Evolutionary conservation across 2,888 invertebrate genomes (phyloP), one percentile per base, ranked within the genome.

Genomic region (Drosophila nr. perissopoda): DNA sequence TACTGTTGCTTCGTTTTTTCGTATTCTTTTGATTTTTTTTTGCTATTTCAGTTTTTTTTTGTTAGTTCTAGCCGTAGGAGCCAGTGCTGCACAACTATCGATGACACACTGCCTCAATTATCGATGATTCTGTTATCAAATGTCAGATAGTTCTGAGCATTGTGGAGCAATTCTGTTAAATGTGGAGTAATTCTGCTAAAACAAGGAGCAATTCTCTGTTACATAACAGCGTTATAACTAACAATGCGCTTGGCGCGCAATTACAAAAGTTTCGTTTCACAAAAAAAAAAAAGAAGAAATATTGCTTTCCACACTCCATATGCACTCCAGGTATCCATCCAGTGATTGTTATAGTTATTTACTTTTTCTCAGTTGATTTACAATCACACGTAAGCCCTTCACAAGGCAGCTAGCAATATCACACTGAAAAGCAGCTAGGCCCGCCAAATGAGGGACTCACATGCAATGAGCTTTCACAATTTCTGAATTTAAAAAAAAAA

Each of bases 361-460:
- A 38, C 3, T n/a, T n/a, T 36, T 36, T 49, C 13, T 16, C 25
- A 21, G 91, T 83, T 82, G 91, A 51, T 53, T 72, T 63, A 70
- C 83, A 88, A 89, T 81, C 71, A 91, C 93, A 93, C 92, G 92
- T 91, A 92, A 93, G 93, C 93, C 93, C 93, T 93, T 93, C 93
- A 93, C 88, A 83, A 91, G 93, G 93, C 93, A 93, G 93, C 93
- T 93, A 93, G 92, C 92, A 91, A 89, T 89, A 82, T 84, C 57
- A 27, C 38, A 80, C 68, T 27, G 70, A 68, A 82, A 73, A 76
- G 56, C 81, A 92, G 92, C 91, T 92, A 92, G 60, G 90, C 89
- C 76, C 85, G 90, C 93, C 93, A 90, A 91, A 91, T 92, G 93
- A 93, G 86, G 91, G 91, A 91, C 93, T 91, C 92, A 79, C 91